Evolutionary conservation across 1,140 invertebrate species (phyloP).

Genomic region (Drosophila micromelanica): DNA sequence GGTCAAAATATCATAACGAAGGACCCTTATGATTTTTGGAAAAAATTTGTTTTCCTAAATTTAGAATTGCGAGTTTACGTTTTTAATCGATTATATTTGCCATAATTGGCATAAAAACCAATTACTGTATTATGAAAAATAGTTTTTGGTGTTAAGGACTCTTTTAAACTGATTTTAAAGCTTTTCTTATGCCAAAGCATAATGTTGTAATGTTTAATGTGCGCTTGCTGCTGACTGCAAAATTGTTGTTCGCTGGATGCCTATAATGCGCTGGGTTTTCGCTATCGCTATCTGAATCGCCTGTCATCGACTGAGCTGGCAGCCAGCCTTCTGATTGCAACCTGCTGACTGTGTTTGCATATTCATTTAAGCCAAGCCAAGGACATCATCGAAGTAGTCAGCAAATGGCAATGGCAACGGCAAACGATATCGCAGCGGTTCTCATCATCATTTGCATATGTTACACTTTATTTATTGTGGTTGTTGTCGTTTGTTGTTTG

Average conservation of each 20-base stretch:
- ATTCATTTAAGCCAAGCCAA: slow-evolving; percentile 43
- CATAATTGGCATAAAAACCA: too few species aligned
- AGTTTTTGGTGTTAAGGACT: too few species aligned
- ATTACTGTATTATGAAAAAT: too few species aligned
- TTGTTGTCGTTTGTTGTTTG: slow-evolving; percentile 17
- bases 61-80: too few species aligned
- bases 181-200: too few species aligned
- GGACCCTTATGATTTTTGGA: too few species aligned
- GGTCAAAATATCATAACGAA: too few species aligned
- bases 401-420: slow-evolving; percentile 15
- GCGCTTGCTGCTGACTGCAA: neutral
- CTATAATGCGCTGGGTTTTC: slow-evolving; percentile 23
- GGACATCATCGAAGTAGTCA: slow-evolving; percentile 42
- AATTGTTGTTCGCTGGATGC: slow-evolving; percentile 5
- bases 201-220: neutral
- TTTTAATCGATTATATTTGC: too few species aligned
- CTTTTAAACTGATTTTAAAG: too few species aligned
- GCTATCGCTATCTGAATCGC: slow-evolving; percentile 47
- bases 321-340: slow-evolving; percentile 1
- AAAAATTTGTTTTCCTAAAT: too few species aligned
- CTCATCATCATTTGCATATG: slow-evolving; percentile 82
- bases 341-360: slow-evolving; percentile 39
- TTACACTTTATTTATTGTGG: slow-evolving; percentile 81
- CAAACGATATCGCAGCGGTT: slow-evolving; percentile 57
- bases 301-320: slow-evolving; percentile 34